Base-by-base conservation (phyloP, 2,888 invertebrate species). In the Drosophila borealis region DNA sequence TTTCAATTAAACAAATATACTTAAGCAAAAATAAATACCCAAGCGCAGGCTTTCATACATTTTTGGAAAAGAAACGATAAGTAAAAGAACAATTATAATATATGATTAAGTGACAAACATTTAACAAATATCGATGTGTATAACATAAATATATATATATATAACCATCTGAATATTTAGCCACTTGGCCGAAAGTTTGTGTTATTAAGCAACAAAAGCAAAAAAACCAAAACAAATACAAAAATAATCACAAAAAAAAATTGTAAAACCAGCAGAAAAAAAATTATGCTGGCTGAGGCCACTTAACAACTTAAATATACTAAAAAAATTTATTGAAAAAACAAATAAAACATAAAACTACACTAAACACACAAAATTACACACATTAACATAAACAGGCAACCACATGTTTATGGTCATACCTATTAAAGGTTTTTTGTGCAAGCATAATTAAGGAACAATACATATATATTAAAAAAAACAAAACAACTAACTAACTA, bases 371-470 rank as follows among this genome's bases (percentile, higher is more conserved):
- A 62, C 29, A 54, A 54, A 66, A 17, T 39, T 54, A 82, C 62
- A 79, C 50, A 73, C 48, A 61, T 53, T 59, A 50, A 53, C 44
- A 80, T 49, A 64, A 77, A 70, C 62, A 72, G 53, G 44, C 51
- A 76, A 46, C 36, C 63, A 49, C 51, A 51, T 56, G 73, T 65
- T 74, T 61, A 69, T 68, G 75, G 68, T 71, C 88, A 89, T 88
- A 88, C 88, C 88, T 88, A 89, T 85, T 72, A 78, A 88, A 89
- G 82, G 88, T 81, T 89, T 87, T 88, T 86, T 87, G 85, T 85
- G 82, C 88, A 88, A 83, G 45, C 68, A 50, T 37, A 49, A 53
- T 17, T 51, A 56, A 61, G 42, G 49, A 55, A 33, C 9, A 46
- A 29, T 29, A 29, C 29, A 29, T 29, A 29, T 29, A 29, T 29